Conservation (phyloP, 1,140 invertebrate species). For the Drosophila equinoxialis region DNA sequence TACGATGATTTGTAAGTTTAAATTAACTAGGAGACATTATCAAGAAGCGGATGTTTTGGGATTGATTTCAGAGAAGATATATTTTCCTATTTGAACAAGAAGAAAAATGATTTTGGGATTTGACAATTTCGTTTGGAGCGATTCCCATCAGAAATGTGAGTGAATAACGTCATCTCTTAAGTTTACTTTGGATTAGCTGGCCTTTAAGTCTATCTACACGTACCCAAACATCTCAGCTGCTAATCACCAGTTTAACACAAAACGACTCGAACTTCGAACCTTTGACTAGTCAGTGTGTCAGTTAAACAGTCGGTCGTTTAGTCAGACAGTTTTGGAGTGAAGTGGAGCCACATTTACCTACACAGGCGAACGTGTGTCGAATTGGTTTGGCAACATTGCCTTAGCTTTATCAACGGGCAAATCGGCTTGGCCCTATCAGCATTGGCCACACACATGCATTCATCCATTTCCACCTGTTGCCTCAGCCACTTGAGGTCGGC, state of each 20-base stretch:
- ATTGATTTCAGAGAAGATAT: no score
- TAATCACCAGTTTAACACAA: neutral
- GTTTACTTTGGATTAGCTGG: slow-evolving; percentile 5
- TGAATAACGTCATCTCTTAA: slow-evolving; percentile 1
- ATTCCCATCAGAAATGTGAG: neutral
- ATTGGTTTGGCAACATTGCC: neutral
- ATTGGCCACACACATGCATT: slow-evolving; percentile 12
- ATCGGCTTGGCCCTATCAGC: slow-evolving; percentile 13
- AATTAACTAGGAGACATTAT: no score
- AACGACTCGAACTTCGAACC: slow-evolving; percentile 14
- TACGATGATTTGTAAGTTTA: neutral
- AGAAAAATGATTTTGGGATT: no score
- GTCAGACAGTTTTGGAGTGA: neutral
- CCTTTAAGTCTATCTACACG: neutral
- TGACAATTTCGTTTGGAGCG: neutral
- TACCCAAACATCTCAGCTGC: neutral
- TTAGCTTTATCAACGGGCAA: slow-evolving; percentile 14
- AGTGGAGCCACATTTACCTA: neutral
- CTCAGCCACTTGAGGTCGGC: slow-evolving; percentile 8
- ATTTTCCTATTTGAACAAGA: no score
- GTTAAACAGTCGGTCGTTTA: neutral
- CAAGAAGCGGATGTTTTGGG: no score
- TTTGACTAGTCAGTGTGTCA: neutral
- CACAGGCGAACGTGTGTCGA: neutral
- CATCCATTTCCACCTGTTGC: slow-evolving; percentile 6